phyloP scores from a whole-genome alignment of 2,797 vertebrate species.

The Chrysocyon brachyurus region DNA sequence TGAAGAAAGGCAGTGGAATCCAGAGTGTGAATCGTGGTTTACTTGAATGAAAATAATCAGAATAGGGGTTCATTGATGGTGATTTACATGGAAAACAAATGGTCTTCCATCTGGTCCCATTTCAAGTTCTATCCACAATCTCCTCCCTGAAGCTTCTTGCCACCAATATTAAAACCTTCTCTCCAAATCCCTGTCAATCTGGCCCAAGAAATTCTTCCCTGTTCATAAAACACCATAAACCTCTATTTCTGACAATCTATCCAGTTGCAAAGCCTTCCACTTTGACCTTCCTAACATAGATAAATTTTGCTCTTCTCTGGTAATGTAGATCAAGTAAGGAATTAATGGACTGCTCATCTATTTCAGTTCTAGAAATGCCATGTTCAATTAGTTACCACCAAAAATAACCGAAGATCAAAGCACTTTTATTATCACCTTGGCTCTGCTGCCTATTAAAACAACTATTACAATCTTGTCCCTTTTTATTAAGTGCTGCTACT shows the following conservation, averaged over 20 bases:
- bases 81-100: not conserved
- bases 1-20: not conserved
- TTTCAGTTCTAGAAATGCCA: slow-evolving; percentile 53
- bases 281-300: not conserved
- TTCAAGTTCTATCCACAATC: not conserved
- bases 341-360: slow-evolving; percentile 15
- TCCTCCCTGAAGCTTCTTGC: not conserved
- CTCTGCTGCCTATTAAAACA: slow-evolving; percentile 39
- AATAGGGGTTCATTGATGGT: not conserved
- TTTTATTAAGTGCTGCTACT: slow-evolving; percentile 27
- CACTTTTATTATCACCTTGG: not conserved
- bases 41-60: not conserved
- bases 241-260: not conserved
- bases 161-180: not conserved
- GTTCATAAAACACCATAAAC: not conserved
- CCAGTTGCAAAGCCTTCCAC: not conserved
- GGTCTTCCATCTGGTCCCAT: not conserved
- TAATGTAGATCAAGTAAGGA: not conserved
- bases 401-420: slow-evolving; percentile 67
- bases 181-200: not conserved
- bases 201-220: slow-evolving; percentile 12
- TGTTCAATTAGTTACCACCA: slow-evolving; percentile 58
- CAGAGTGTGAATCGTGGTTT: not conserved
- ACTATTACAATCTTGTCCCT: slow-evolving; percentile 31
- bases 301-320: not conserved